Evolutionary conservation across 2,888 invertebrate species (phyloP), one percentile per base, ranked within the genome.

Genomic region (Andrena hattorfiana): DNA sequence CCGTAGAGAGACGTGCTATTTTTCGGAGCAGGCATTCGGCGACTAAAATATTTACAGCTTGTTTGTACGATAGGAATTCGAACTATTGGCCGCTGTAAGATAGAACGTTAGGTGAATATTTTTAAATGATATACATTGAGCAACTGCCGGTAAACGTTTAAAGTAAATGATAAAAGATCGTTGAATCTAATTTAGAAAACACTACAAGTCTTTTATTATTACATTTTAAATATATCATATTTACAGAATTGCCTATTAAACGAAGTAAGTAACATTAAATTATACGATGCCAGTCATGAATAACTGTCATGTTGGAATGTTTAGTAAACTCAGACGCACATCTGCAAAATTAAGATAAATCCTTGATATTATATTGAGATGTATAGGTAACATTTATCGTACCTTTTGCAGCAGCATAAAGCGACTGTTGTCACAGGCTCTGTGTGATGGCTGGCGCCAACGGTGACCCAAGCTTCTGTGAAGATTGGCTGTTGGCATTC

Each of bases 391-490:
- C 77, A 67, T 56, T 59, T 77, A 63, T 60, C n/a, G 85, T 91
- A 93, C 92, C 89, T 92, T 85, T 87, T 90, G 64, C 89, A 89
- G 72, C 93, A 93, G 49, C 90, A 92, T 67, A 92, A 83, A 60
- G 90, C 89, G 68, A 92, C 84, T 56, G 90, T 90, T 77, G 89
- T 89, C 82, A 91, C 81, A 20, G 83, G 76, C 60, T 90, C 87
- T 62, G 72, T 75, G 23, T 86, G 78, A 69, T 82, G 84, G 16
- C 77, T 83, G 42, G 86, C 67, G 48, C 91, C 92, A 70, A 90
- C 83, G 62, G 90, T 83, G n/a, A 92, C 77, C 93, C 93, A 93
- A 51, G 92, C 89, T 87, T 93, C 93, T 35, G 93, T 92, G 73
- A 93, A 93, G 66, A 93, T 93, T 54, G 93, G 90, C 71, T 92